A percentile compares a stretch with the other conserved stretches of the same genome.
These are phyloP conservation scores for Hypomecis punctinalis DNA, from an alignment of 2,888 invertebrate genomes.

Conservation along the genomic window DNA sequence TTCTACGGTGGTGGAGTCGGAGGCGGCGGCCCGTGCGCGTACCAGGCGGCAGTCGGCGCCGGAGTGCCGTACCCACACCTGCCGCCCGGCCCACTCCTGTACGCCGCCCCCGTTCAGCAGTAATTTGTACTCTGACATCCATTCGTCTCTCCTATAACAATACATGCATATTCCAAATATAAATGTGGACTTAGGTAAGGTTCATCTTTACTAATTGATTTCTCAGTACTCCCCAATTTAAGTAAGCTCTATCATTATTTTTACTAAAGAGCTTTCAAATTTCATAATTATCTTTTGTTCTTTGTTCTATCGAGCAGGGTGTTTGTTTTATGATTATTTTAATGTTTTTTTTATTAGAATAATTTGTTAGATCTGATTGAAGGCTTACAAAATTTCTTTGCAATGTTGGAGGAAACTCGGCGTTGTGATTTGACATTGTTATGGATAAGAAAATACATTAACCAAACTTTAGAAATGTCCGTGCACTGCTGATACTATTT, in stretches of 20 bases:
- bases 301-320: slow-evolving; percentile 50
- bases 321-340: slow-evolving; percentile 50
- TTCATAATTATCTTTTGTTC: slow-evolving; percentile 35
- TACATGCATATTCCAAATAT: slow-evolving; percentile 46
- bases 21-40: slow-evolving; percentile 86
- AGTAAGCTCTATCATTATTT: slow-evolving; percentile 48
- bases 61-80: slow-evolving; percentile 86
- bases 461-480: slow-evolving; percentile 40
- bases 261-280: slow-evolving; percentile 56
- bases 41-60: slow-evolving; percentile 88
- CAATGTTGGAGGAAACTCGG: slow-evolving; percentile 28
- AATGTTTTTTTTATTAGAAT: slow-evolving; percentile 61
- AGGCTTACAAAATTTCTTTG: slow-evolving; percentile 65
- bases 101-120: slow-evolving; percentile 90
- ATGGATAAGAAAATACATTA: slow-evolving; percentile 38
- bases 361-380: slow-evolving; percentile 76
- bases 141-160: slow-evolving; percentile 33
- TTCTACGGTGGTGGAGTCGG: slow-evolving; percentile 89
- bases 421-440: slow-evolving; percentile 29
- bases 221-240: slow-evolving; percentile 33
- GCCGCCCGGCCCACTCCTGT: slow-evolving; percentile 83
- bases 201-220: slow-evolving; percentile 36
- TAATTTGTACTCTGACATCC: slow-evolving; percentile 66
- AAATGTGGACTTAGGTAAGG: slow-evolving; percentile 44
- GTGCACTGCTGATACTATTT: slow-evolving; percentile 56